Evolutionary conservation across 2,113 vertebrate species (phyloP), one percentile per base, ranked within the genome.

Genomic region (Onychorhynchus coronatus): DNA sequence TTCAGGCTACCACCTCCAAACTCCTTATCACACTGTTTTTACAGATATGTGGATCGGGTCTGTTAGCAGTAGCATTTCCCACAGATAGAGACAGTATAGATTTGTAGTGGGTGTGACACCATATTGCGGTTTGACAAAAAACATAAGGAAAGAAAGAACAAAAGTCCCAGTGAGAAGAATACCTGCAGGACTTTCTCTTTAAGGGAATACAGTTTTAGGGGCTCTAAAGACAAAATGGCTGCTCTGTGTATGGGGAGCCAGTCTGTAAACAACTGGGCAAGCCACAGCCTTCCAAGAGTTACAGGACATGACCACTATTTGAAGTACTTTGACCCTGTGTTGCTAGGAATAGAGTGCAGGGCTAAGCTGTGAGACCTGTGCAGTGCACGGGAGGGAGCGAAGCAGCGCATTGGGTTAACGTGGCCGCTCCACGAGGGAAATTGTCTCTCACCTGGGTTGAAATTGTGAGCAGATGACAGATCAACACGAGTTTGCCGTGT

Each of bases 381-480:
- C 35, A 62, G 68, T 59, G 44, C 77, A 66, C 0, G 0, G 56
- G 63, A 50, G 81, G 62, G 44, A 96, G 74, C 0, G 0, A 44
- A 89, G 78, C 84, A 75, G 27, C 8, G 0, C 92, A 68, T 68
- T 9, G 86, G 49, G 73, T 63, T 92, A 67, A 93, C 30, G 72
- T 61, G 77, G 67, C 90, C 68, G 76, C 83, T 86, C 81, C 39
- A 11, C 53, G 44, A 55, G 77, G 86, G 77, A 91, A 73, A 89
- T 78, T 0, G 0, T 79, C 80, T 82, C 67, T 88, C 91, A 87
- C 37, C 73, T 62, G 89, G 46, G 49, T 37, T 85, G 41, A 93
- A 93, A 93, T 61, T 9, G 3, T 56, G 39, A 96, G 55, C 89
- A 97, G 91, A 96, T 95, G 82, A 94, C 55, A 88, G 61, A 97